Evolutionary conservation across 2,113 vertebrate genomes (phyloP), one percentile per base, ranked within the genome.

Genomic region (Orthonyx spaldingii): DNA sequence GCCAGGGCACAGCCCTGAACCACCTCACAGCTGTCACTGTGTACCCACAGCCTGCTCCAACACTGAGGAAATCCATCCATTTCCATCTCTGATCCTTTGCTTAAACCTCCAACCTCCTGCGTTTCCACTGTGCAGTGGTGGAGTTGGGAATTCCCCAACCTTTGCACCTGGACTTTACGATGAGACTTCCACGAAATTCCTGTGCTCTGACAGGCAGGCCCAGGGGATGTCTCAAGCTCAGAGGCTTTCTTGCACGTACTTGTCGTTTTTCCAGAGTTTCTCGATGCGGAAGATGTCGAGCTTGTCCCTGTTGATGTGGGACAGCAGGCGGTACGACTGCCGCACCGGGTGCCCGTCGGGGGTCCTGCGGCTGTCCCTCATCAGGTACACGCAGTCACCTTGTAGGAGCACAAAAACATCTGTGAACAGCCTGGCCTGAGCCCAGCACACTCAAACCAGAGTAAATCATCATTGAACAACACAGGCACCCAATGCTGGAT

Each of bases 201-300:
- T 26, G 46, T 35, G 33, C n/a, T 83, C 12, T 61, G 41, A 21
- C 74, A 92, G 64, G 61, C 4, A 70, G 82, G 39, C 21, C 12
- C n/a, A 11, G 0, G n/a, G 46, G 20, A 26, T 4, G 13, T 3
- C 32, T n/a, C 59, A 5, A 12, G 13, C 33, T 33, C 22, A 7
- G 19, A 37, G 24, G 79, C 7, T 32, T 56, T 6, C 44, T 33
- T 44, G 57, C 88, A 97, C 98, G 15, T 97, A 99, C 99, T 99
- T 99, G 79, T 99, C 99, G 7, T 99, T 99, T 90, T 99, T 99
- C 99, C 99, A 99, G 85, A 99, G 99, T 52, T 99, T 99, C 95
- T 99, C 99, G 7, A 99, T 99, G 76, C 99, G 98, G 98, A 99
- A 99, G 97, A 99, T 99, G 93, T 99, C 99, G 10, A 99, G 98